Evolutionary conservation across 2,888 invertebrate species (phyloP).

Genomic region (Drosophila demipolita): DNA sequence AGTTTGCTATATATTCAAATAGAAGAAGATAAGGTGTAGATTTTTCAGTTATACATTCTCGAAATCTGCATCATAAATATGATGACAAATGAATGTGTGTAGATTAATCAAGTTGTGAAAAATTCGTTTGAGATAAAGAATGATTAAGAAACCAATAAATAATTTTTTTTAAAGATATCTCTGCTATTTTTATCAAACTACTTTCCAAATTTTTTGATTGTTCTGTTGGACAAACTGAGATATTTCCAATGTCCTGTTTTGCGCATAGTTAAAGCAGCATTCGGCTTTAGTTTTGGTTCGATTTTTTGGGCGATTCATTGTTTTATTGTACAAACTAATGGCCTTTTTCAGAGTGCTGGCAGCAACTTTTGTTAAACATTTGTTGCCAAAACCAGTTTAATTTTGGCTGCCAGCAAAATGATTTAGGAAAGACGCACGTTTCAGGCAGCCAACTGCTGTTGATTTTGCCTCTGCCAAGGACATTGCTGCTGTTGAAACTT

Average conservation of each 20-base stretch:
- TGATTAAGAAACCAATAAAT: not conserved
- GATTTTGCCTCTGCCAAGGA: conserved; percentile 58
- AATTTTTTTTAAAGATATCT: not conserved
- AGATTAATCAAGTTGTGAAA: not conserved
- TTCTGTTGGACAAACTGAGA: not conserved
- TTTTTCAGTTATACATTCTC: not conserved
- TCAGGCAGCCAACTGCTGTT: conserved; percentile 32
- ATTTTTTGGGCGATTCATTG: conserved; percentile 58
- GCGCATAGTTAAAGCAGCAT: conserved; percentile 1
- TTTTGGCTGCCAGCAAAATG: conserved; percentile 76
- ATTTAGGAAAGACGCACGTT: conserved; percentile 72
- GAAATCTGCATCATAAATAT: not conserved
- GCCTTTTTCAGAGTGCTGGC: conserved; percentile 57
- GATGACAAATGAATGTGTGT: not conserved
- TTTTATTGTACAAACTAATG: conserved; percentile 63
- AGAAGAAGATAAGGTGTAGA: not conserved
- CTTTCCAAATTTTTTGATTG: not conserved
- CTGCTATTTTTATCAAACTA: not conserved
- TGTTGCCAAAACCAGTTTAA: conserved; percentile 71
- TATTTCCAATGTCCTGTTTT: conserved; percentile 12
- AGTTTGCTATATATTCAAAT: conserved; percentile 2
- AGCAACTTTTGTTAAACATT: conserved; percentile 72
- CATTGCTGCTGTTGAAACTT: conserved; percentile 58
- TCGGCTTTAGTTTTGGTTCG: conserved; percentile 36
- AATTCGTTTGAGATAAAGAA: not conserved